Conservation (phyloP, 2,113 vertebrate species). For the Aegithalos caudatus region DNA sequence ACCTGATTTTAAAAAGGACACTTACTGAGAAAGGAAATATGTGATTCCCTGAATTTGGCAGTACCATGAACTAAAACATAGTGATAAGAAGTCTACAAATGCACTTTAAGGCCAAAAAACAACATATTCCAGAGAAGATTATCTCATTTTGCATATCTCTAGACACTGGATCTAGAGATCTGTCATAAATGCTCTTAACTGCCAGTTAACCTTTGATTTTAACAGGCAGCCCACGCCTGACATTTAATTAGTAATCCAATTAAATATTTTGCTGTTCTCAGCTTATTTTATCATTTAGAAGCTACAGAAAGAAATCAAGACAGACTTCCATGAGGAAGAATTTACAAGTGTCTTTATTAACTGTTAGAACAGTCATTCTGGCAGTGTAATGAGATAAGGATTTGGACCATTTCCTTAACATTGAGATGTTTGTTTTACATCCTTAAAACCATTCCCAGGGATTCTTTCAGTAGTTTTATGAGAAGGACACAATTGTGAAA, state of each 20-base stretch:
- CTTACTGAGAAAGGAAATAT: neutral
- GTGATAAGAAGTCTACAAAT: neutral
- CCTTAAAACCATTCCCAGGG: conserved; percentile 4
- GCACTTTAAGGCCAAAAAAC: neutral
- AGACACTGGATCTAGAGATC: neutral
- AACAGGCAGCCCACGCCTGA: conserved; percentile 72
- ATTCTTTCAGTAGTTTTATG: neutral
- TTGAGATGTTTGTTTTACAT: neutral
- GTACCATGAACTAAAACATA: neutral
- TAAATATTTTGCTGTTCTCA: conserved; percentile 77
- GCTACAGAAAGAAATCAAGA: conserved; percentile 51
- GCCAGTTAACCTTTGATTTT: conserved; percentile 73
- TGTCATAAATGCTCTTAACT: conserved; percentile 34
- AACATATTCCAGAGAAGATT: neutral
- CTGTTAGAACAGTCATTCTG: neutral
- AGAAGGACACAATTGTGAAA: neutral
- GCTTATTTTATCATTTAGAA: conserved; percentile 62
- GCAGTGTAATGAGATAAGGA: neutral
- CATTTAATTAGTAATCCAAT: conserved; percentile 88
- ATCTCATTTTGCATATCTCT: neutral
- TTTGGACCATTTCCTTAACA: neutral
- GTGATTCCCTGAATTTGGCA: neutral
- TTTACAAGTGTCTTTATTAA: conserved; percentile 47
- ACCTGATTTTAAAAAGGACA: neutral
- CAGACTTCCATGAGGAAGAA: conserved; percentile 44